Evolutionary conservation across 2,797 vertebrate genomes (phyloP).

Genomic region (Betta splendens): DNA sequence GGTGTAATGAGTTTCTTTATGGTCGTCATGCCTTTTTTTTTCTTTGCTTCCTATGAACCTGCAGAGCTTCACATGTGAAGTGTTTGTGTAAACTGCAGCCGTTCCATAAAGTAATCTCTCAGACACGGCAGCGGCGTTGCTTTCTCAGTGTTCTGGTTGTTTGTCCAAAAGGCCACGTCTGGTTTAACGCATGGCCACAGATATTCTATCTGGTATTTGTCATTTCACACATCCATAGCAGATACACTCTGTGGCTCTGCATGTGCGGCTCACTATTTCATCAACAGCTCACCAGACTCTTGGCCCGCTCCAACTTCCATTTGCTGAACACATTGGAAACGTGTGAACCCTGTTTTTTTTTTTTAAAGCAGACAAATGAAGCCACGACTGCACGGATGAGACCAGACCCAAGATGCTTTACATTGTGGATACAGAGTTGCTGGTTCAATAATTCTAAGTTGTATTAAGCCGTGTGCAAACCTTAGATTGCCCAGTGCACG

Average conservation of each 20-base stretch:
- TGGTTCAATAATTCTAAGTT: background rate
- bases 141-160: conserved; percentile 7
- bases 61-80: background rate
- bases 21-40: background rate
- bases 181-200: conserved; percentile 18
- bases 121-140: background rate
- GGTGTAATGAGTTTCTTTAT: background rate
- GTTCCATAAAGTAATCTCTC: background rate
- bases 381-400: background rate
- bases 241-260: conserved; percentile 19
- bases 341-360: conserved; percentile 6
- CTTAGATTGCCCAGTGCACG: background rate
- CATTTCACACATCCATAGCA: conserved; percentile 49
- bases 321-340: conserved; percentile 30
- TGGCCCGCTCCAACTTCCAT: conserved; percentile 29
- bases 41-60: background rate
- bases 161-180: background rate
- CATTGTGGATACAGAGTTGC: background rate
- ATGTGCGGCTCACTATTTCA: conserved; percentile 5
- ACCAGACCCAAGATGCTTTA: conserved; percentile 3
- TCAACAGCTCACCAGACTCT: conserved; percentile 21
- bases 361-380: background rate
- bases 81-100: background rate
- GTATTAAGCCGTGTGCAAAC: background rate
- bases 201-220: conserved; percentile 35